Evolutionary conservation across 2,797 vertebrate genomes (phyloP), one percentile per base, ranked within the genome.

Genomic region (Echeneis naucrates): DNA sequence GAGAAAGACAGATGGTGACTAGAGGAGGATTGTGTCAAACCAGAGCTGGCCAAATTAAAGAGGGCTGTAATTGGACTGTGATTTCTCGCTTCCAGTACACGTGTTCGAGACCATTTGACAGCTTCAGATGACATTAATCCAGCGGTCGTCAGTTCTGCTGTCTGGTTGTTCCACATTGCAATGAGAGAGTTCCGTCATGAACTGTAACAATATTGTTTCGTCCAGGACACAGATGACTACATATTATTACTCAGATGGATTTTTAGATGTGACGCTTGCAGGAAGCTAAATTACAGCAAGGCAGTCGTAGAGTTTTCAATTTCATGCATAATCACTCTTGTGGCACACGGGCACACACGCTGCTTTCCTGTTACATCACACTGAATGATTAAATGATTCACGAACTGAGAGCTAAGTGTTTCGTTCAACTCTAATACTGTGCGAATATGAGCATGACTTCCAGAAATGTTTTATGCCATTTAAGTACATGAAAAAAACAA

Each of bases 321-420:
- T 91, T 90, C 86, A 84, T 83, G 82, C 85, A 76, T 80, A 86
- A 88, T 89, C 84, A 81, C 77, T 82, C 84, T 82, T 83, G 75
- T 89, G 85, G 76, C 63, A 62, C 47, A 64, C 57, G 32, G 44
- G 50, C 58, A 75, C 66, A 60, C 76, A 78, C 32, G 52, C 33
- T 1, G 48, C 67, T 40, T 68, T 56, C 26, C 30, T 56, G 30
- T 64, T 76, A 59, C 60, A 51, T 23, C 19, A 50, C 67, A 14
- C 42, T 63, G 48, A 66, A 35, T 78, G n/a, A n/a, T 48, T 64
- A 57, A 69, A 72, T 68, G 35, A 81, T 67, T 80, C 45, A 68
- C 59, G 13, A 42, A 59, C 65, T 26, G 40, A 51, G 38, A 53
- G 38, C 35, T 58, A 45, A 12, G 33, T 53, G 23, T 42, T 16